A percentile compares a stretch with the other conserved stretches of the same genome.
Conservation (phyloP, 2,888 invertebrate genomes). For the Leucophenga maculata region DNA sequence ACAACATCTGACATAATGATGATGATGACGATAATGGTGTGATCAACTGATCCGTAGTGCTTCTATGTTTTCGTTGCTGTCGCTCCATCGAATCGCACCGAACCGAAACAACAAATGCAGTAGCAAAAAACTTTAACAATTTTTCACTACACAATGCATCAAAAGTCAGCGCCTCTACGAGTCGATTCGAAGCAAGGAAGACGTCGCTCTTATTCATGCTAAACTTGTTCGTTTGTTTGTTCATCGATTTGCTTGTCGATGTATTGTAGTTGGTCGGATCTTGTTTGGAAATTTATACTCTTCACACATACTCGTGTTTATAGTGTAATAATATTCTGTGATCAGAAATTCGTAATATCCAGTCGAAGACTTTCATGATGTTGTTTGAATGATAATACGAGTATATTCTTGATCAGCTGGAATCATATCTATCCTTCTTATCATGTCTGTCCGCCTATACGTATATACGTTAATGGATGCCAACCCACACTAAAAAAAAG, state of each 20-base stretch:
- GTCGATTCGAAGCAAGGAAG: background rate
- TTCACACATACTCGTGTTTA: constrained; percentile 23
- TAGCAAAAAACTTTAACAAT: constrained; percentile 63
- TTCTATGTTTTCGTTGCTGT: background rate
- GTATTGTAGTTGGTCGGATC: constrained; percentile 55
- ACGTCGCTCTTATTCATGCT: constrained; percentile 28
- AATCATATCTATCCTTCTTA: no score
- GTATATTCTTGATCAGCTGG: no score
- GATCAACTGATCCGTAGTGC: background rate
- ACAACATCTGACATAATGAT: no score
- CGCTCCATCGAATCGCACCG: background rate
- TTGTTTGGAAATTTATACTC: constrained; percentile 49
- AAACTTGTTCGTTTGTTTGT: constrained; percentile 16
- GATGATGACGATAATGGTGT: no score
- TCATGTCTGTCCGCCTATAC: no score
- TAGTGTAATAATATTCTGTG: constrained; percentile 38
- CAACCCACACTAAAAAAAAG: no score
- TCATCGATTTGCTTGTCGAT: constrained; percentile 44
- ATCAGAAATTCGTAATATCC: no score
- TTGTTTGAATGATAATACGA: no score
- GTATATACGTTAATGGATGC: no score
- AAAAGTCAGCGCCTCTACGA: constrained; percentile 57
- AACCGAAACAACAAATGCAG: constrained; percentile 54
- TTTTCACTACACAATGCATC: constrained; percentile 59
- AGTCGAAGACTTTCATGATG: no score